phyloP scores from a whole-genome alignment of 2,797 vertebrate genomes.

The Dendrocincla fuliginosa region DNA sequence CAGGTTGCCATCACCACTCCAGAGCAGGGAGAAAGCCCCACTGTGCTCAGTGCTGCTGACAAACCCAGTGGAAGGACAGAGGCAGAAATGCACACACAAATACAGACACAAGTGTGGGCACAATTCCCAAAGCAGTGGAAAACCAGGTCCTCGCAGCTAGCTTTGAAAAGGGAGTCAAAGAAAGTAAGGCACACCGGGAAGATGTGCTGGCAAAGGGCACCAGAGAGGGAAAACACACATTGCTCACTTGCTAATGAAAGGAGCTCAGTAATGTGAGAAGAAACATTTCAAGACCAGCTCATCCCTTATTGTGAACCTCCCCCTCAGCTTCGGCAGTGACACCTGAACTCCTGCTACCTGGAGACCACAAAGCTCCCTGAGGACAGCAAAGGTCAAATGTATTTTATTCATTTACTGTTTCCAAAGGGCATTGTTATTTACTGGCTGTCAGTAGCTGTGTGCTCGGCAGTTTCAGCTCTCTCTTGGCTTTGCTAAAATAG shows the following conservation, averaged over 20 bases:
- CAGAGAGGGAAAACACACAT: neutral
- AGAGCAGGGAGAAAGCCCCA: neutral
- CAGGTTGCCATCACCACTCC: neutral
- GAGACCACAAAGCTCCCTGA: neutral
- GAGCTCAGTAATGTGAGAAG: neutral
- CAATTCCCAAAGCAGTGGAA: neutral
- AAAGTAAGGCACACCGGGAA: rapidly evolving
- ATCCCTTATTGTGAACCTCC: neutral
- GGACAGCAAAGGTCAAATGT: neutral
- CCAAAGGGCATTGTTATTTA: neutral
- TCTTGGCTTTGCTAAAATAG: neutral
- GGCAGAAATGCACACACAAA: neutral
- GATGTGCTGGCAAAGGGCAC: neutral
- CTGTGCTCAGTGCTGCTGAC: neutral
- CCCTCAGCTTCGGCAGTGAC: neutral
- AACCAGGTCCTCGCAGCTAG: neutral
- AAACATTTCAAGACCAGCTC: neutral
- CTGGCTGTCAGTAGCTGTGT: neutral
- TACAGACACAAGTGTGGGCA: neutral
- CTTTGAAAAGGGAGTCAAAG: neutral
- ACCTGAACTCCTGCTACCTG: neutral
- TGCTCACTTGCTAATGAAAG: neutral
- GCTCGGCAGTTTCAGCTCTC: neutral
- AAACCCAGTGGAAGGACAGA: neutral
- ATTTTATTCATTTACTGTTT: neutral